phyloP scores from a whole-genome alignment of 2,797 vertebrate genomes.

The Coccyzus lansbergi region DNA sequence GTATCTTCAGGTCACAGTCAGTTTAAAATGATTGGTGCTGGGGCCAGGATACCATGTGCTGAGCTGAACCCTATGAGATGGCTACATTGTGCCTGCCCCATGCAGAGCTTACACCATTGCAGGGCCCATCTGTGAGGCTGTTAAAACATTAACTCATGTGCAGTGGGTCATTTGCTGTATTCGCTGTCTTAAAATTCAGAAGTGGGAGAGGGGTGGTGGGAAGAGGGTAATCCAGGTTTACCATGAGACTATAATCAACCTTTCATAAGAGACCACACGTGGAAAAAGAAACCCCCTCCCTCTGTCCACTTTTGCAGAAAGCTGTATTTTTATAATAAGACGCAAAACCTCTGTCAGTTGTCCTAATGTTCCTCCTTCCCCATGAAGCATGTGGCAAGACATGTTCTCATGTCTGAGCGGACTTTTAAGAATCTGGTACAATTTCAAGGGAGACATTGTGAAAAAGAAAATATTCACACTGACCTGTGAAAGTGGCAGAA shows the following conservation, averaged over 20 bases:
- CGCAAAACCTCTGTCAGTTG: neutral
- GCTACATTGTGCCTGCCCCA: neutral
- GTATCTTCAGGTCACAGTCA: slow-evolving; percentile 66
- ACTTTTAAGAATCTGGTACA: neutral
- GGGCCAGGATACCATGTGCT: slow-evolving; percentile 22
- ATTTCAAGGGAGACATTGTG: neutral
- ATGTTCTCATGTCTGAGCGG: slow-evolving; percentile 12
- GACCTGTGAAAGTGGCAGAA: neutral
- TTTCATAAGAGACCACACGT: slow-evolving; percentile 3
- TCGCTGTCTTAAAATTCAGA: neutral
- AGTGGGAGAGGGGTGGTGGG: slow-evolving; percentile 11
- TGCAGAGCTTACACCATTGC: neutral
- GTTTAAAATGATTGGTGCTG: slow-evolving; percentile 57
- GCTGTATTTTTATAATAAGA: neutral
- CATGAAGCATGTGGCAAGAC: neutral
- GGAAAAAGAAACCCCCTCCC: slow-evolving; percentile 3
- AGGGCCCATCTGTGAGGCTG: neutral
- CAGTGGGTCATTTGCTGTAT: neutral
- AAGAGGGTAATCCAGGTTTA: slow-evolving; percentile 31
- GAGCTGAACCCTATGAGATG: neutral
- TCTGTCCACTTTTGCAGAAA: neutral
- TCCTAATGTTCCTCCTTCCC: neutral
- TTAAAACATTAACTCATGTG: neutral
- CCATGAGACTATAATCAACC: neutral
- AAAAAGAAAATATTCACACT: neutral